Evolutionary conservation across 2,888 invertebrate genomes (phyloP).

Genomic region (Thymelicus lineola): DNA sequence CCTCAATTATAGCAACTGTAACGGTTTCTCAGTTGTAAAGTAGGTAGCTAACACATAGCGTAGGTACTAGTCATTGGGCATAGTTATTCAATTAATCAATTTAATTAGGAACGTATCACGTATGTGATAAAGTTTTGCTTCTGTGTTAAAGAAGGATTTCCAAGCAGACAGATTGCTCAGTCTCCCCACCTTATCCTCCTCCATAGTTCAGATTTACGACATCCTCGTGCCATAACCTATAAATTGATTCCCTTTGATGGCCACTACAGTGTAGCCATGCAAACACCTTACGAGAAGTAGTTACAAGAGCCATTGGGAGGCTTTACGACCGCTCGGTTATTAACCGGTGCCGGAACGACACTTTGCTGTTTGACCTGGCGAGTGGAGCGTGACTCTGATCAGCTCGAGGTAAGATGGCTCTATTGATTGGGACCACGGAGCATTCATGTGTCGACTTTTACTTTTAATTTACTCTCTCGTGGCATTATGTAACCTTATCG

Average conservation of each 20-base stretch:
- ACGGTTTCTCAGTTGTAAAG: too few species aligned
- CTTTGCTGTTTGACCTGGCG: constrained; percentile 44
- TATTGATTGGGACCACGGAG: not conserved
- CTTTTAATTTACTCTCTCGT: too few species aligned
- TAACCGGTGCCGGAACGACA: constrained; percentile 69
- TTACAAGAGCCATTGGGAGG: constrained; percentile 46
- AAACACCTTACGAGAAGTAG: constrained; percentile 50
- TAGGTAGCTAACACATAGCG: too few species aligned
- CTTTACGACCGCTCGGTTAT: constrained; percentile 59
- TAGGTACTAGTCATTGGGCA: too few species aligned
- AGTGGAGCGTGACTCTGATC: constrained; percentile 9
- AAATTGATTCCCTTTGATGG: constrained; percentile 37
- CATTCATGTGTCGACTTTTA: too few species aligned
- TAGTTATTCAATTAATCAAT: too few species aligned
- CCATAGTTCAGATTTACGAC: constrained; percentile 20
- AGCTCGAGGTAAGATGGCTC: constrained; percentile 37
- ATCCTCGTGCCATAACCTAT: constrained; percentile 19
- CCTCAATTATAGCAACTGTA: too few species aligned
- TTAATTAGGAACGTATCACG: too few species aligned
- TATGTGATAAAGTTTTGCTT: too few species aligned
- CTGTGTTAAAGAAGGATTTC: too few species aligned
- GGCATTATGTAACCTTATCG: too few species aligned
- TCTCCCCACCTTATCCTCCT: not conserved
- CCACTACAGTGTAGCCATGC: constrained; percentile 37
- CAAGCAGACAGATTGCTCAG: not conserved